phyloP scores from a whole-genome alignment of 2,113 vertebrate genomes.

The Alces alces region DNA sequence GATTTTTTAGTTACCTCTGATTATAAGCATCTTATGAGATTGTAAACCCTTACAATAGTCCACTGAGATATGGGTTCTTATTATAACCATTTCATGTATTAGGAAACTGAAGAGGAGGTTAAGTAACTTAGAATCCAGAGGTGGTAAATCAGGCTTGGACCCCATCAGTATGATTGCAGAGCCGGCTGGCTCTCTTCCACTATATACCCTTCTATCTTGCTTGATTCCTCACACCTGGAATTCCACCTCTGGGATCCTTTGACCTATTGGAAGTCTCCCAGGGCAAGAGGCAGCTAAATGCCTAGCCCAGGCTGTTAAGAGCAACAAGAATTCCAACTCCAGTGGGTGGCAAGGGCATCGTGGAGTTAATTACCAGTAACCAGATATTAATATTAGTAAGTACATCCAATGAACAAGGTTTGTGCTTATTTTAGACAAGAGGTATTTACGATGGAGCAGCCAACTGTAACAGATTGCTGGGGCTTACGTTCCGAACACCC shows the following conservation, averaged over 20 bases:
- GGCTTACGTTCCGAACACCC: not conserved
- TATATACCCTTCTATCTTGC: not conserved
- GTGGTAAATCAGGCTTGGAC: not conserved
- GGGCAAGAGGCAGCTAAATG: not conserved
- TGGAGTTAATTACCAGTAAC: not conserved
- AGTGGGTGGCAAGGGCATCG: not conserved
- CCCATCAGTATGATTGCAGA: not conserved
- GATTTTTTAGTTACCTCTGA: not conserved
- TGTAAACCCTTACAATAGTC: not conserved
- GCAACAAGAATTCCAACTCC: not conserved
- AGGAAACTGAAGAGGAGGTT: not conserved
- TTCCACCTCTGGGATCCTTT: not conserved
- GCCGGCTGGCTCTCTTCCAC: not conserved
- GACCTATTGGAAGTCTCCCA: not conserved
- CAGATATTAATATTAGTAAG: not conserved
- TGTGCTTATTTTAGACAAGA: not conserved
- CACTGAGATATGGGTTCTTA: not conserved
- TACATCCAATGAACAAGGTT: not conserved
- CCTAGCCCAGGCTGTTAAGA: not conserved
- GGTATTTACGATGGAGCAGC: not conserved
- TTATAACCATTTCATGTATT: not conserved
- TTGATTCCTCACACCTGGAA: not conserved
- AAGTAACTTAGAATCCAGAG: not conserved
- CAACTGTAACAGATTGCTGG: not conserved
- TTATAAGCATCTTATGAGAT: not conserved